A percentile compares a stretch with the other conserved stretches of the same genome.
phyloP scores from a whole-genome alignment of 1,140 invertebrate species.

The Trachymyrmex septentrionalis region DNA sequence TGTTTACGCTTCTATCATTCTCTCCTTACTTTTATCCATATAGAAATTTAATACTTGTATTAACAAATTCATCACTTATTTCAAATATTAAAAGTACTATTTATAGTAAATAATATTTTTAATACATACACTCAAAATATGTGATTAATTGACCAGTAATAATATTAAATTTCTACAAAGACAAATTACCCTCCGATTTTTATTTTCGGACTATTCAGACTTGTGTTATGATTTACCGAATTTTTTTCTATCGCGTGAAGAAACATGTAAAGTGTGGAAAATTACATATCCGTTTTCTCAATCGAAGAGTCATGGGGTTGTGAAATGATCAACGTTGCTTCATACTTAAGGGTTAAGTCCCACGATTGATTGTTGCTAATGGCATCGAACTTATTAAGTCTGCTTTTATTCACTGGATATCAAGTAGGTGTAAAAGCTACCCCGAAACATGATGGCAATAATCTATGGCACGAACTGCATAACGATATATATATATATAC shows the following conservation, averaged over 20 bases:
- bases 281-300: not conserved
- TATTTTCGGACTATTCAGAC: too few relatives aligned
- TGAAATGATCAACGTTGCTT: slow-evolving; percentile 20
- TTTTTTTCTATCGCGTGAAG: not conserved
- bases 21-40: too few relatives aligned
- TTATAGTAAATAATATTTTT: too few relatives aligned
- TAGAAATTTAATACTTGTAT: too few relatives aligned
- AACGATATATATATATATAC: not conserved
- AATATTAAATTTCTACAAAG: too few relatives aligned
- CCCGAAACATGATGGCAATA: not conserved
- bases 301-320: not conserved
- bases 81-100: too few relatives aligned
- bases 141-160: too few relatives aligned
- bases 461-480: slow-evolving; percentile 42
- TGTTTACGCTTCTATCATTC: too few relatives aligned
- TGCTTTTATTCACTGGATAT: slow-evolving; percentile 9
- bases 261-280: not conserved
- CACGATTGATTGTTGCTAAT: not conserved
- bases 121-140: too few relatives aligned
- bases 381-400: slow-evolving; percentile 41
- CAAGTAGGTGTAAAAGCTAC: slow-evolving; percentile 31
- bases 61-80: too few relatives aligned
- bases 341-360: slow-evolving; percentile 49
- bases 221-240: not conserved
- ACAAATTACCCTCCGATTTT: too few relatives aligned